Base-by-base conservation (phyloP, 1,140 invertebrate genomes). In the Acromyrmex heyeri region DNA sequence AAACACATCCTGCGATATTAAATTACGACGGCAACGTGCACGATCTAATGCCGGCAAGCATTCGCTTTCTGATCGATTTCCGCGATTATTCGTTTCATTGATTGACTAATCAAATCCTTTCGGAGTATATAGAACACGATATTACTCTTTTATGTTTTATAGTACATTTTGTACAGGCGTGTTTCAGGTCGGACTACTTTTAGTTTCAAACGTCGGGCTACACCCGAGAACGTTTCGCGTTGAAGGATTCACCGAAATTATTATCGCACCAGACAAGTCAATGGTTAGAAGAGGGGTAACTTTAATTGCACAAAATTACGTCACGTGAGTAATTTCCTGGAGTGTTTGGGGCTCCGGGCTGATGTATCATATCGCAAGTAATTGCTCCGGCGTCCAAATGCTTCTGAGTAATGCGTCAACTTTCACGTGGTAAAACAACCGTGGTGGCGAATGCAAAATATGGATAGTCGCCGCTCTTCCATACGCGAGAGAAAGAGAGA, bases 391-490 rank as follows among this genome's bases (percentile, higher is more conserved):
- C 38, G 53, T 82, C 65, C 79, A 53, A 82, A 73, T 21, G 69
- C 24, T 1, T 59, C 24, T 83, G 67, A 83, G 67, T 83, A 83
- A 83, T 61, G 79, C 24, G 79, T 83, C 79, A 83, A 83, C 79
- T 83, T 83, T 73, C 55, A n/a, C 55, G 24, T n/a, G 27, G 38
- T 38, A 73, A 83, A 83, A 83, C 55, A 73, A 38, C 77, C 62
- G 48, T n/a, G 14, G 18, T 27, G 44, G 50, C 55, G 55, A 83
- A 83, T 61, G 38, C 69, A 61, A 83, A 83, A 73, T 62, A 59
- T 21, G 24, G 55, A 18, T 48, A 61, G 24, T 14, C 55, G n/a
- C 12, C 21, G 12, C 69, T 38, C 57, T 44, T 34, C 3, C 12
- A 48, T 21, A 18, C 3, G 10, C n/a, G 34, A 44, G 65, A 30